These are phyloP conservation scores for Actinemys pallida DNA, from an alignment of 2,113 vertebrate genomes.

Conservation along the genomic window DNA sequence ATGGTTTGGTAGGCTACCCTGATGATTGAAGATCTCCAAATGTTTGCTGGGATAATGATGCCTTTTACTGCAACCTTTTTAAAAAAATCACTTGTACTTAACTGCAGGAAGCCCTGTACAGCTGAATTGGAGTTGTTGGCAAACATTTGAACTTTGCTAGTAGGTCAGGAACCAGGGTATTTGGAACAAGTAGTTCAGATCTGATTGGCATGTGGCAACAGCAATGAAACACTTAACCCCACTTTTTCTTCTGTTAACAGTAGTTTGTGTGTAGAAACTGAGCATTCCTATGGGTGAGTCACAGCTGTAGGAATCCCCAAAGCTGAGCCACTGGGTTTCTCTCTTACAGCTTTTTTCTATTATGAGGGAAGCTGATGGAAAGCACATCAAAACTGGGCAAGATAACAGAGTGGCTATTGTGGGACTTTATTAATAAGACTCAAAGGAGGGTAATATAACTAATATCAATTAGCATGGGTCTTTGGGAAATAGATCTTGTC, in stretches of 20 bases:
- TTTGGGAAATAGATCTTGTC: background rate
- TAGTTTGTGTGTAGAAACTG: no score
- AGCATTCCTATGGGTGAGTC: background rate
- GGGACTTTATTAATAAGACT: background rate
- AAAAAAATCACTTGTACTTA: background rate
- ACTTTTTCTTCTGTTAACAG: background rate
- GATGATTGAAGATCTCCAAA: background rate
- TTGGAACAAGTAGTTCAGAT: background rate
- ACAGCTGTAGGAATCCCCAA: background rate
- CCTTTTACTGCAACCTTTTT: background rate
- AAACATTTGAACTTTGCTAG: background rate
- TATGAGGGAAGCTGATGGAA: background rate
- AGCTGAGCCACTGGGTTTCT: background rate
- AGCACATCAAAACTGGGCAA: background rate
- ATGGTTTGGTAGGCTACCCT: background rate
- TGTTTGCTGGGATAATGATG: background rate
- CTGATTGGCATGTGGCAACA: background rate
- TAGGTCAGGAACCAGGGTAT: no score
- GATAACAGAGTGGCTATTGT: background rate
- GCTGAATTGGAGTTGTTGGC: background rate
- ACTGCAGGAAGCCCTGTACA: background rate
- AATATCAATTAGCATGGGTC: background rate
- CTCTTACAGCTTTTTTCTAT: background rate
- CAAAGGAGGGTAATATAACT: background rate
- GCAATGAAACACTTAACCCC: background rate